Evolutionary conservation across 2,888 invertebrate species (phyloP), one percentile per base, ranked within the genome.

Genomic region (Tiliacea citrago): DNA sequence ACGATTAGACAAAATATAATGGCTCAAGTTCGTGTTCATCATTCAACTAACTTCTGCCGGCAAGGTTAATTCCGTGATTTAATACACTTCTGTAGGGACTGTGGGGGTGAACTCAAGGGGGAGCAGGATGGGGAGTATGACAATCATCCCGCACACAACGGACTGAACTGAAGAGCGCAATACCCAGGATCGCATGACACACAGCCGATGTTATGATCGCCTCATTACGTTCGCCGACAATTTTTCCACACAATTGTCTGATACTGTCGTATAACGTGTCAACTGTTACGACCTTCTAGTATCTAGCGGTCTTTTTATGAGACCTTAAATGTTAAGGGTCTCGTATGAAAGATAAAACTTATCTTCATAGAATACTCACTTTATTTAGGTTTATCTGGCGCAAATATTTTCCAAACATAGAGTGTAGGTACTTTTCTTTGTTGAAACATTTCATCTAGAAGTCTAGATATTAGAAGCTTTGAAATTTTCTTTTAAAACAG

Each of bases 41-140:
- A 79, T 84, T 81, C 73, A 82, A 79, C 62, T 79, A 88, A 85
- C 74, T 88, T 83, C 77, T 75, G 83, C 69, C 63, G 63, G 76
- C 72, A 83, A 89, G 83, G 82, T 86, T 88, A 75, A 85, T 81
- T 63, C 77, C 63, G 75, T 86, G 81, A 86, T 88, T 86, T 82
- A 84, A 75, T 80, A 73, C 78, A 80, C 73, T 61, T 47, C 58
- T 79, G 75, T 45, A 66, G 69, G 69, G 74, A 57, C 61, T 55
- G 63, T 18, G 71, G 39, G 61, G 57, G 29, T 21, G 57, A 60
- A 1, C 7, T 10, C 13, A 70, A 75, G 62, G 55, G 47, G 49
- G 53, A 1, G 35, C 35, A 18, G 65, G 68, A 16, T 42, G 65
- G 66, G 61, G 55, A 47, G 68, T 73, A 75, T 81, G 79, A 86